These are phyloP conservation scores for Enteromius argenteus DNA, from an alignment of 2,797 vertebrate genomes.

Conservation along the genomic window DNA sequence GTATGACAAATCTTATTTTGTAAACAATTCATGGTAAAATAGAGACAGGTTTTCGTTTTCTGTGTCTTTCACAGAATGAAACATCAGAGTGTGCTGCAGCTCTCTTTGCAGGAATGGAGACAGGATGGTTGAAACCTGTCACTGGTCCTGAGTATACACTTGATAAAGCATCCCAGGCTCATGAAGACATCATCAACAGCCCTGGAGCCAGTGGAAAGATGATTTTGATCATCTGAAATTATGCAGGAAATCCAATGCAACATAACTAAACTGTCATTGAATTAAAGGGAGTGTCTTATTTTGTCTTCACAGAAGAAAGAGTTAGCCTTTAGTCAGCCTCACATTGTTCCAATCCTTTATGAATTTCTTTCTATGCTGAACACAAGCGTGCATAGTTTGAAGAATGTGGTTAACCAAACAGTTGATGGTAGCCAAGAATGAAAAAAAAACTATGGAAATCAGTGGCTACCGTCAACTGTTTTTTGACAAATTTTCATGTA, in stretches of 20 bases:
- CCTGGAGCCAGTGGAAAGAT: conserved; percentile 88
- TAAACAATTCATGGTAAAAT: neutral
- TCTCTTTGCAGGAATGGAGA: conserved; percentile 84
- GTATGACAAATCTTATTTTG: neutral
- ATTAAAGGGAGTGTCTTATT: neutral
- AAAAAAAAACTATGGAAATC: neutral
- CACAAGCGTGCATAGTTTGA: neutral
- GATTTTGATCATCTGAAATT: conserved; percentile 79
- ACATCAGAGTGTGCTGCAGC: conserved; percentile 75
- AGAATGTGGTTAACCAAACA: neutral
- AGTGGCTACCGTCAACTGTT: neutral
- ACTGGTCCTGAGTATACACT: conserved; percentile 82
- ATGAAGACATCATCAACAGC: conserved; percentile 86
- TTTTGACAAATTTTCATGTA: neutral
- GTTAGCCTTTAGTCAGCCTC: neutral
- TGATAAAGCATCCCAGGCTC: conserved; percentile 82
- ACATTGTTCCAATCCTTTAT: neutral
- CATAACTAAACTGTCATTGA: neutral
- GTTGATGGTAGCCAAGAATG: neutral
- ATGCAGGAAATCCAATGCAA: neutral
- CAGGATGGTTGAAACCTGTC: conserved; percentile 86
- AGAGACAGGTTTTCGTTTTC: neutral
- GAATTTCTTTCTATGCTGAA: neutral
- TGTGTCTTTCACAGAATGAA: conserved; percentile 79
- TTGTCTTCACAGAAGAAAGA: neutral